Base-by-base conservation (phyloP, 2,797 vertebrate species). In the Onychomys torridus region DNA sequence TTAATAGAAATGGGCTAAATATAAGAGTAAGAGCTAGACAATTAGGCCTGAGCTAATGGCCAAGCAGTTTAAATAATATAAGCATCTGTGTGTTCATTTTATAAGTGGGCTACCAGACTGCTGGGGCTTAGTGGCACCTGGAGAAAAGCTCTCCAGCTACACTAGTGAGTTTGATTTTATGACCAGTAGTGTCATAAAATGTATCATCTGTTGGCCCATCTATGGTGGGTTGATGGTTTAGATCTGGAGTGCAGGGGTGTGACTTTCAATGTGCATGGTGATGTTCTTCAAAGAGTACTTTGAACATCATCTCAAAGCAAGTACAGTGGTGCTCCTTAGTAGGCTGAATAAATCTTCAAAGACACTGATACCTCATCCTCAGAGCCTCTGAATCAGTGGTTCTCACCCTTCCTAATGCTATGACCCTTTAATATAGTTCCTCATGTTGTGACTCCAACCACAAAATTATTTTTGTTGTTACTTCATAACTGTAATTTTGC, bases 91-190 rank as follows among this genome's bases (percentile, higher is more conserved):
- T n/a, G n/a, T n/a, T n/a, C n/a, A n/a, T n/a, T n/a, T n/a, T n/a
- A n/a, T n/a, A n/a, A n/a, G n/a, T n/a, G n/a, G n/a, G n/a, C n/a
- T n/a, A n/a, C n/a, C n/a, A n/a, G n/a, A n/a, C n/a, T n/a, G n/a
- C n/a, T n/a, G n/a, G n/a, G n/a, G n/a, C n/a, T n/a, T n/a, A n/a
- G n/a, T n/a, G n/a, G n/a, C n/a, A n/a, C n/a, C n/a, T n/a, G n/a
- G n/a, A n/a, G n/a, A n/a, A n/a, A n/a, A n/a, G n/a, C n/a, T n/a
- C n/a, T n/a, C n/a, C n/a, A n/a, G n/a, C n/a, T n/a, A n/a, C n/a
- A n/a, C n/a, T n/a, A n/a, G 46, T 52, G 76, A 89, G 21, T n/a
- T 81, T 83, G 55, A 49, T 63, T 93, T 93, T 59, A 89, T 25
- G 95, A 67, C 13, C 82, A 78, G 57, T 61, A 19, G 29, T 37